Conservation (phyloP, 2,797 vertebrate species). For the Galagoides demidoff region DNA sequence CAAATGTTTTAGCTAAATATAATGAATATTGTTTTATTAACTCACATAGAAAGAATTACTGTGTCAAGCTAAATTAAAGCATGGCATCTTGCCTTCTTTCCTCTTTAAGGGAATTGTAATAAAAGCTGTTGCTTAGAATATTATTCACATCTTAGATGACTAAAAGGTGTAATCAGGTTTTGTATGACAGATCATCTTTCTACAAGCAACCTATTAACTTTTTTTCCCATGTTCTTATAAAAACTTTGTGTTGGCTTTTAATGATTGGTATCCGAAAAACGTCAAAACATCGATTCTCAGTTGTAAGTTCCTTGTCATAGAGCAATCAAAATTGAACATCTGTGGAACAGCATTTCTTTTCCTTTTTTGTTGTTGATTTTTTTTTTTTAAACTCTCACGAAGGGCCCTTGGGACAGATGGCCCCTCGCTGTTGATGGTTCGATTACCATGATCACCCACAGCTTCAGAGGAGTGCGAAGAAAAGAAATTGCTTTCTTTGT, state of each 20-base stretch:
- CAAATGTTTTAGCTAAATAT: slow-evolving; percentile 19
- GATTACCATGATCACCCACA: slow-evolving; percentile 88
- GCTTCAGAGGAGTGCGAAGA: slow-evolving; percentile 92
- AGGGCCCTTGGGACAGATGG: slow-evolving; percentile 91
- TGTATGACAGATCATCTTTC: slow-evolving; percentile 76
- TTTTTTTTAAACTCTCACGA: slow-evolving; percentile 82
- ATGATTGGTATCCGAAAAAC: slow-evolving; percentile 90
- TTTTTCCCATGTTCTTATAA: slow-evolving; percentile 78
- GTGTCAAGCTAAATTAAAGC: neutral
- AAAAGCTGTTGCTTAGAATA: neutral
- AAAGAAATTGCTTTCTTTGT: slow-evolving; percentile 93
- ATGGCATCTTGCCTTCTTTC: neutral
- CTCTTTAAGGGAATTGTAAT: neutral
- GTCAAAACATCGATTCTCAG: slow-evolving; percentile 92
- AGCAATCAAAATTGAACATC: slow-evolving; percentile 80
- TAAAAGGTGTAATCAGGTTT: slow-evolving; percentile 84
- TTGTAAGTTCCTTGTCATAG: slow-evolving; percentile 86
- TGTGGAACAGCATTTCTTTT: slow-evolving; percentile 82
- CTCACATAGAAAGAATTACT: neutral
- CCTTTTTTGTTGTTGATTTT: slow-evolving; percentile 84
- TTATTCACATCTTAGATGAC: slow-evolving; percentile 64
- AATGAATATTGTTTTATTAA: slow-evolving; percentile 18
- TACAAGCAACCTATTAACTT: slow-evolving; percentile 86
- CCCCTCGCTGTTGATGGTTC: slow-evolving; percentile 90
- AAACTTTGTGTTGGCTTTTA: slow-evolving; percentile 89